phyloP scores from a whole-genome alignment of 2,797 vertebrate genomes.

The Passerculus sandwichensis region DNA sequence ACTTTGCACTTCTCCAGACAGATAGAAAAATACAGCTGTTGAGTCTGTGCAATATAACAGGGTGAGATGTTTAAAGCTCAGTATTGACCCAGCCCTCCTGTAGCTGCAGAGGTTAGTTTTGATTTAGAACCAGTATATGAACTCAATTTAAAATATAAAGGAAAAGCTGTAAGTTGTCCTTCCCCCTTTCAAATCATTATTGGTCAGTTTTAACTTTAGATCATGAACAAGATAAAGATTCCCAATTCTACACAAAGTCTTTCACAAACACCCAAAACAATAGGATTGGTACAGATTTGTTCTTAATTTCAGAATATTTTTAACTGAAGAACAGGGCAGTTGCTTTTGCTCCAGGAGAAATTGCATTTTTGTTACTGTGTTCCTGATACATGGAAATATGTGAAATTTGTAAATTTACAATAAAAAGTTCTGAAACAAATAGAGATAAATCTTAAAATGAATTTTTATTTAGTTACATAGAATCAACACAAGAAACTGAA shows the following conservation, averaged over 20 bases:
- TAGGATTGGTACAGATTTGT: neutral
- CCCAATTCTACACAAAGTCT: neutral
- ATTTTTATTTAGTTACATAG: neutral
- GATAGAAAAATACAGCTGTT: neutral
- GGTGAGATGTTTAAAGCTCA: neutral
- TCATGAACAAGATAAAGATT: neutral
- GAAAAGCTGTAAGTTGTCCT: neutral
- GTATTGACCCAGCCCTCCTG: neutral
- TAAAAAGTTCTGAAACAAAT: neutral
- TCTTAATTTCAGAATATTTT: neutral
- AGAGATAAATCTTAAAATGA: neutral
- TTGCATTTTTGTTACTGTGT: neutral
- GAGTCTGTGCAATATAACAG: neutral
- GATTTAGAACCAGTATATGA: neutral
- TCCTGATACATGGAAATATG: neutral
- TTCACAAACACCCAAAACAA: neutral
- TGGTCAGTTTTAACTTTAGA: neutral
- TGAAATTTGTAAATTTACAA: neutral
- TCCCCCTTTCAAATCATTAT: neutral
- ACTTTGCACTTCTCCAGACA: conserved; percentile 13
- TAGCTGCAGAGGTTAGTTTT: neutral
- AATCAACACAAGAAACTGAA: neutral
- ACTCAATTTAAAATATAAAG: neutral
- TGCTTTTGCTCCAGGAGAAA: neutral
- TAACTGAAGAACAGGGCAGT: neutral